A percentile compares a stretch with the other conserved stretches of the same genome.
Conservation (phyloP, 2,888 invertebrate species). For the Uropetala carovei region DNA sequence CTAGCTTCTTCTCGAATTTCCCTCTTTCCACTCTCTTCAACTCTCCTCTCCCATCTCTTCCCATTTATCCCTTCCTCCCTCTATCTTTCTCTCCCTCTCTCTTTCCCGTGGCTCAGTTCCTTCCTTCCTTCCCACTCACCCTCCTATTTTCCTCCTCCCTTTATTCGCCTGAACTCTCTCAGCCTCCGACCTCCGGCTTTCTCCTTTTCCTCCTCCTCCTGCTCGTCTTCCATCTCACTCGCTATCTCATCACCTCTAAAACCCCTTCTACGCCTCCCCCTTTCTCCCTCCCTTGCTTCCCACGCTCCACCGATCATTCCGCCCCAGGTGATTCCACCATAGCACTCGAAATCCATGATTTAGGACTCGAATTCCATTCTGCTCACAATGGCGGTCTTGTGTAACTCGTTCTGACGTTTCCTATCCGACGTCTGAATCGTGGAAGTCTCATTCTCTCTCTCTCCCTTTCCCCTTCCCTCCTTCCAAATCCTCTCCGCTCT, state of each 20-base stretch:
- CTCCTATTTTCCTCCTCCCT: neutral
- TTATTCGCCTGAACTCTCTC: no score
- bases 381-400: no score
- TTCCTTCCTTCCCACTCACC: neutral
- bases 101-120: neutral
- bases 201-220: neutral
- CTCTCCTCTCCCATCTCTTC: neutral
- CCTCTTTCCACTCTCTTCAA: neutral
- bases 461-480: neutral
- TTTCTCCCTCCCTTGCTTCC: neutral
- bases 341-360: neutral
- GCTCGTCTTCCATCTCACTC: neutral
- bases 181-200: neutral
- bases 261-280: neutral
- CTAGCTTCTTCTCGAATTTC: no score
- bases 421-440: neutral
- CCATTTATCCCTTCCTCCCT: neutral
- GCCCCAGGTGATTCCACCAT: neutral
- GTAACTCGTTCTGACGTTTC: neutral
- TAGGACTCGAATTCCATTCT: no score
- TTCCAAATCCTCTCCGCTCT: neutral
- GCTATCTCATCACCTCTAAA: neutral
- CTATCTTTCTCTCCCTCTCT: neutral
- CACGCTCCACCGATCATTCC: neutral
- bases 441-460: neutral